Evolutionary conservation across 2,888 invertebrate species (phyloP), one percentile per base, ranked within the genome.

Genomic region (Trilocha varians): DNA sequence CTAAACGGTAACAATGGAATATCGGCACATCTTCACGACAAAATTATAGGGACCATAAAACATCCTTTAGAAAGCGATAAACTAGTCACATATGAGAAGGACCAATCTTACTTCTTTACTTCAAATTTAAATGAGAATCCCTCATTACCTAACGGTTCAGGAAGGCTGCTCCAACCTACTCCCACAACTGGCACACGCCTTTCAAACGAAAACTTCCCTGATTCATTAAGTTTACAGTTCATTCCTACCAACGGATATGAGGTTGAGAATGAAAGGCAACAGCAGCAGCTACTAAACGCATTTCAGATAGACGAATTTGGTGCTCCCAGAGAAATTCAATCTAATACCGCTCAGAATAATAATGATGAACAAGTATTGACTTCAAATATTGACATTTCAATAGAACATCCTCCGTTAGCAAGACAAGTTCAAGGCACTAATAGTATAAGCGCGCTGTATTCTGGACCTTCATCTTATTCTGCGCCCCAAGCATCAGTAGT

Each of bases 381-480:
- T 6, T 65, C 66, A 14, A 70, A 64, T 43, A 57, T 78, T 35
- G 69, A 78, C 44, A 75, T 59, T 37, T 57, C 68, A 5, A 57
- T 77, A 14, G 62, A 73, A 40, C 75, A 77, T 46, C 63, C 73
- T 1, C 49, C 52, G 38, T 53, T 68, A 18, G 45, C 42, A 14
- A 64, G 63, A 48, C 62, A 64, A 45, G 47, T 55, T 32, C 55
- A 55, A 9, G 46, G 49, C 44, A 48, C 53, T 32, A 62, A 58
- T 44, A 59, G 52, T 41, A 44, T 70, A 8, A 68, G 61, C 47
- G 58, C 57, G 13, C 46, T 79, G 13, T 85, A 84, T 43, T 59
- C 66, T 37, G 84, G 83, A 0, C 82, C 79, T 5, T 80, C 82
- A n/a, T 84, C 85, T 1, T 85, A 84, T 45, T 77, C 65, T 0